These are phyloP conservation scores for Actinopyga echinites DNA, from an alignment of 53 echinoderm and acorn worm species.

Conservation along the genomic window DNA sequence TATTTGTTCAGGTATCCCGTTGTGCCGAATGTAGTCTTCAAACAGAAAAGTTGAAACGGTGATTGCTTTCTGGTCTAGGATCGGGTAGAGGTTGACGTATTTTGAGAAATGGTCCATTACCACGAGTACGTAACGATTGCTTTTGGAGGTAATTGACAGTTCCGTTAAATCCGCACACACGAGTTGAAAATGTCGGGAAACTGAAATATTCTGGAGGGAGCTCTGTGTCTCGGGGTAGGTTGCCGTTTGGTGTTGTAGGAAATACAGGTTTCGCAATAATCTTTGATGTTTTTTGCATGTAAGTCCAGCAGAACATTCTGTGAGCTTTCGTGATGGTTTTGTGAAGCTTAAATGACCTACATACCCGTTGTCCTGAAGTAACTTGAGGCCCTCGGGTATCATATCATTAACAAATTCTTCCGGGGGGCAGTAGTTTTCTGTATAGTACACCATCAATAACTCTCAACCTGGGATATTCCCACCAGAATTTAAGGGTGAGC, in stretches of 20 bases:
- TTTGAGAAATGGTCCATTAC: conserved; percentile 69
- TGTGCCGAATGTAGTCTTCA: conserved; percentile 32
- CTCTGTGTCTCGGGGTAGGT: conserved; percentile 49
- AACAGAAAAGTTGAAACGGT: conserved; percentile 57
- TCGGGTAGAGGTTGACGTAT: conserved; percentile 53
- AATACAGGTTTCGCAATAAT: conserved; percentile 40
- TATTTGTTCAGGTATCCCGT: conserved; percentile 46
- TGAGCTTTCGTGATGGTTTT: conserved; percentile 43
- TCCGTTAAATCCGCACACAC: conserved; percentile 66
- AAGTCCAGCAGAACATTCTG: conserved; percentile 50
- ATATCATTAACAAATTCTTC: background rate
- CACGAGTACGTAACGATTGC: conserved; percentile 59
- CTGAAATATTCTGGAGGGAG: conserved; percentile 41
- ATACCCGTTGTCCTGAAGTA: conserved; percentile 28
- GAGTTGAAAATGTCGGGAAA: conserved; percentile 43
- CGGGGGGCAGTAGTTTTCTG: background rate
- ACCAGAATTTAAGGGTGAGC: conserved; percentile 4
- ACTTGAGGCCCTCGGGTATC: background rate
- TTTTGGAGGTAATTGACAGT: conserved; percentile 44
- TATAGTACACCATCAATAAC: background rate
- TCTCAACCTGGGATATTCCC: background rate
- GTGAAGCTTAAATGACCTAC: background rate
- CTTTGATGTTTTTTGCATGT: conserved; percentile 47
- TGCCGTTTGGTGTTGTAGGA: conserved; percentile 36
- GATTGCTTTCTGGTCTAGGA: conserved; percentile 54